Evolutionary conservation across 2,888 invertebrate genomes (phyloP), one percentile per base, ranked within the genome.

Genomic region (Gibbula magus): DNA sequence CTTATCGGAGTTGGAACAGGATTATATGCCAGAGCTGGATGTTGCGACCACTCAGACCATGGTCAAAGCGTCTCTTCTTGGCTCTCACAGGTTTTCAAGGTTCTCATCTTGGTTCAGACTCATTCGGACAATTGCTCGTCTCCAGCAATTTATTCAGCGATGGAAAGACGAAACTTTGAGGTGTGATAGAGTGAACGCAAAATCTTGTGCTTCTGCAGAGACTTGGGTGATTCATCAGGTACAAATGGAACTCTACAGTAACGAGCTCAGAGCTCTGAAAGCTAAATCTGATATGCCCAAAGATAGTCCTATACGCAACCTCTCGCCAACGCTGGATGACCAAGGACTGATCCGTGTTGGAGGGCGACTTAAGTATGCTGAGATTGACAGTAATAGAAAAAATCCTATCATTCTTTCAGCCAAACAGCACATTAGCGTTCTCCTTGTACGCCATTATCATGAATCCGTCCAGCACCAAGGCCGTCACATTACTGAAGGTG

Each of bases 321-420:
- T 83, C 0, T 75, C 67, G 75, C 83, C 83, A 7, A 56, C 76
- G 18, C 2, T 85, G 16, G 84, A 83, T 78, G 78, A 75, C 0
- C 53, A 82, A 13, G 82, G 82, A 20, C 18, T 85, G 1, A 77
- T 81, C 0, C 51, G 85, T 35, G 82, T 83, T 18, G 83, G 84
- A n/a, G 82, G 84, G 0, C 35, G 84, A 0, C 54, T 85, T 18
- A 61, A 52, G 16, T 16, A 73, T 3, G 66, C 76, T 18, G 16
- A 76, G 10, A 16, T 54, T 2, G 20, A 8, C 20, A 32, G 29
- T 2, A 35, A 52, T 20, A 53, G 51, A 56, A 75, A 66, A 53
- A 56, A 61, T 25, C 51, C 51, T 20, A 10, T 79, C 16, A 54
- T 76, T 22, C 52, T 79, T 22, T 66, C 74, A 5, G 74, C 54